Base-by-base conservation (phyloP, 2,797 vertebrate species). In the Hyperoplus lanceolatus region DNA sequence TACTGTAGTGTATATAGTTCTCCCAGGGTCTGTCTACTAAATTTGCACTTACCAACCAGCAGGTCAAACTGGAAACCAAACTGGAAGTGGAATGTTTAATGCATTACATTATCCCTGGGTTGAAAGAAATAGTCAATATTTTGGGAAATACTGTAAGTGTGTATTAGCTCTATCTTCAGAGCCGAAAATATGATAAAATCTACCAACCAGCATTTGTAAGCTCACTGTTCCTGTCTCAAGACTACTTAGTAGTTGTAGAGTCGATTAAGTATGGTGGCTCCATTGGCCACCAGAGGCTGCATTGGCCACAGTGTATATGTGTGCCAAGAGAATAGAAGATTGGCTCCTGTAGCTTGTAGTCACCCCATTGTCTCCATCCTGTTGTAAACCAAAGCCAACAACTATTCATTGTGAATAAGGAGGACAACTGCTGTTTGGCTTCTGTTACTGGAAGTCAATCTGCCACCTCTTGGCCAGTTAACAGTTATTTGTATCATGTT, bases 41-140 rank as follows among this genome's bases (percentile, higher is more conserved):
- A 36, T 12, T 21, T 18, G 11, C 48, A 56, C 11, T 45, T 49
- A 18, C 14, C 38, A 54, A 62, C 50, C 46, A 59, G 43, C 13
- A 54, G 53, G 57, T 49, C 54, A 39, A 49, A 54, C 48, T 57
- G 50, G 46, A 57, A 45, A 74, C 51, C 39, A 38, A 62, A 36
- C 14, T 42, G 43, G 36, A 62, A 39, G 49, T 38, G 36, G 16
- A 70, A 53, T 54, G 36, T 54, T 63, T 12, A 49, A 53, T 62
- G 41, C 56, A 45, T 71, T 66, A 56, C 15, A 53, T 48, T 60
- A 59, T 38, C 36, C 53, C 55, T 36, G 45, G 3, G 21, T 38
- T 57, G 57, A 10, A 8, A 57, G 14, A 41, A 56, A 18, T 29
- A 36, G 62, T 29, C 56, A 18, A 56, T 56, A 56, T 53, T 69